Conservation (phyloP, 1,140 invertebrate species). For the Ceratosolen solmsi region DNA sequence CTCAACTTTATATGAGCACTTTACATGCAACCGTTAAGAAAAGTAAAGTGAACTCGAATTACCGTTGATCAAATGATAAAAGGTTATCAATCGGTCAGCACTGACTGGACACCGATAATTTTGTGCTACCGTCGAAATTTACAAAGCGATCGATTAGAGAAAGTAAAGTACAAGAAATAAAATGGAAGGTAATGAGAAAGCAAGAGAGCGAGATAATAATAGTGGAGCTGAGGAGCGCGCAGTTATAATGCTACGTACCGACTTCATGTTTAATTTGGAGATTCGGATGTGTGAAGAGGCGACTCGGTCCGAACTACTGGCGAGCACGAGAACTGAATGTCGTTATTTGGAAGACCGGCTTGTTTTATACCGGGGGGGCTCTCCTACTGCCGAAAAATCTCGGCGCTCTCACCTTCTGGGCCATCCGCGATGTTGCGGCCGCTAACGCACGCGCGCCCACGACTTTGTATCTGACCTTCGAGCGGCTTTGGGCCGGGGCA, state of each 20-base stretch:
- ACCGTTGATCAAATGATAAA: too few species aligned
- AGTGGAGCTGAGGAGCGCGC: neutral
- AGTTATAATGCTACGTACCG: constrained; percentile 32
- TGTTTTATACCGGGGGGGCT: constrained; percentile 17
- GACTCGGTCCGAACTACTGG: constrained; percentile 1
- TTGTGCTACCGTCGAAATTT: too few species aligned
- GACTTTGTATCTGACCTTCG: constrained; percentile 3
- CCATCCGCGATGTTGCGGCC: constrained; percentile 11
- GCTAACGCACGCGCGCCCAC: neutral
- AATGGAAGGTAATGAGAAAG: too few species aligned
- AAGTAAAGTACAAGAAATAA: too few species aligned
- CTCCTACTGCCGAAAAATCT: constrained; percentile 28
- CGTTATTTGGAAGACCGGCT: neutral
- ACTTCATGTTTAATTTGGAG: constrained; percentile 24
- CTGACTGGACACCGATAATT: too few species aligned
- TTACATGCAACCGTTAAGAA: too few species aligned
- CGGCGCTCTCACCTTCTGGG: constrained; percentile 25
- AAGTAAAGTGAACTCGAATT: too few species aligned
- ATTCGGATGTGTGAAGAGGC: neutral
- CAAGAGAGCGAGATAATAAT: neutral
- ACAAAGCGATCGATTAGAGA: too few species aligned
- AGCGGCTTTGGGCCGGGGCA: neutral
- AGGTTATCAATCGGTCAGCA: too few species aligned
- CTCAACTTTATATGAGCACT: too few species aligned
- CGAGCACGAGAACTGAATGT: constrained; percentile 27